Percentiles rank a stretch among this genome's conserved stretches.
These are phyloP conservation scores for Oncopodura yosiiana DNA, from an alignment of 1,140 invertebrate species.

Conservation along the genomic window DNA sequence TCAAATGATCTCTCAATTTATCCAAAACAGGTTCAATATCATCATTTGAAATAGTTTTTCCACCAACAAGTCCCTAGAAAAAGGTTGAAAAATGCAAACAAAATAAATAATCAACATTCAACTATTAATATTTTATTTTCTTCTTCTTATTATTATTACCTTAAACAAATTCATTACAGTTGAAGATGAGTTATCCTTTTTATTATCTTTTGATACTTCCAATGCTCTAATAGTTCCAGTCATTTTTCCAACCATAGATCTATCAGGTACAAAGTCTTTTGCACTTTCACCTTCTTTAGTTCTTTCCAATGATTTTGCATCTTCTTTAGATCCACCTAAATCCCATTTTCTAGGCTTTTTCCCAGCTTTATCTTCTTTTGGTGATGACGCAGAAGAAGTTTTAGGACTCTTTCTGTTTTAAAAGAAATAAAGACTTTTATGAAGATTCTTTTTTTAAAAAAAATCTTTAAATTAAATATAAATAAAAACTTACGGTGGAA, in stretches of 20 bases:
- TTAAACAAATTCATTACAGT: conserved; percentile 9
- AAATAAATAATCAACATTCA: neutral
- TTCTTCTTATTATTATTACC: conserved; percentile 1
- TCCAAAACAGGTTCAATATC: conserved; percentile 80
- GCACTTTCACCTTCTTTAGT: conserved; percentile 51
- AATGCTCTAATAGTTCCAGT: conserved; percentile 59
- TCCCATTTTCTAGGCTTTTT: conserved; percentile 89
- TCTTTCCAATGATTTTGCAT: conserved; percentile 70
- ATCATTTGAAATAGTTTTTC: conserved; percentile 56
- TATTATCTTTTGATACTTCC: conserved; percentile 49
- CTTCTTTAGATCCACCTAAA: conserved; percentile 63
- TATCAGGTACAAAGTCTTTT: conserved; percentile 19
- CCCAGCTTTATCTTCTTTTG: conserved; percentile 56
- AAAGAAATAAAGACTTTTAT: neutral
- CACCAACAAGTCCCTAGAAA: conserved; percentile 68
- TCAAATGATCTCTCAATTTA: conserved; percentile 92
- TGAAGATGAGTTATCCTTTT: conserved; percentile 40
- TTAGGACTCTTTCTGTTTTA: conserved; percentile 54
- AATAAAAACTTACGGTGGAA: neutral
- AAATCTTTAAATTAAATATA: neutral
- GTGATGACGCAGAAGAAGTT: conserved; percentile 35
- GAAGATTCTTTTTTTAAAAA: neutral
- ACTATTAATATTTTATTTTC: too few relatives aligned
- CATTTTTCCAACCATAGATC: conserved; percentile 63
- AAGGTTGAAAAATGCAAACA: conserved; percentile 27